Evolutionary conservation across 37 sponge, comb jelly and placozoan genomes (phyloP).

Genomic region (Beroe ovata): DNA sequence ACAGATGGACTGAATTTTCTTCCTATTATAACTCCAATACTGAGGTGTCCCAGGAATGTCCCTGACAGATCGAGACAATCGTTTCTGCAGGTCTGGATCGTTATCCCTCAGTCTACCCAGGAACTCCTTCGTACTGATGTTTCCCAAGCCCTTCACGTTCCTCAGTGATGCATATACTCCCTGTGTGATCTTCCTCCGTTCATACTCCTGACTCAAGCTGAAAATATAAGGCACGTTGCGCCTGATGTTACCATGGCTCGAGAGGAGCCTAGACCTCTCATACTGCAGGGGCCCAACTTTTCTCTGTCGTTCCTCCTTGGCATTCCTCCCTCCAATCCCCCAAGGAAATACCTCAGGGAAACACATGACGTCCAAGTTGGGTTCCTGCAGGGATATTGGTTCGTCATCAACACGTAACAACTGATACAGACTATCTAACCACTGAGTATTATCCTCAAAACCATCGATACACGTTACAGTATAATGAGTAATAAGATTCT

Average conservation of each 20-base stretch:
- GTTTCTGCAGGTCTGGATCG: neutral
- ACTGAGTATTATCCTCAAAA: neutral
- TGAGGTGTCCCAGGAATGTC: neutral
- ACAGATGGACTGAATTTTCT: neutral
- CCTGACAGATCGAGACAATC: neutral
- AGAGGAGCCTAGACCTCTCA: too few species aligned
- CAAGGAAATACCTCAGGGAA: neutral
- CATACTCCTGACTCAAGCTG: neutral
- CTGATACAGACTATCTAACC: neutral
- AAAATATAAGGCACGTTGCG: neutral
- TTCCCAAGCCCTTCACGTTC: neutral
- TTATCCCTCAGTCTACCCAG: neutral
- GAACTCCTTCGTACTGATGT: neutral
- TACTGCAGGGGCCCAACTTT: too few species aligned
- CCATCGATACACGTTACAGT: neutral
- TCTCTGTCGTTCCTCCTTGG: neutral
- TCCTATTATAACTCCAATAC: too few species aligned
- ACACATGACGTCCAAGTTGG: neutral
- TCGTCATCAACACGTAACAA: neutral
- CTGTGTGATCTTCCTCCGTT: neutral
- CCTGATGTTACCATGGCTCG: too few species aligned
- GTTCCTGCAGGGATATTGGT: neutral
- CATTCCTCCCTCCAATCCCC: neutral
- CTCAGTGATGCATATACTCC: neutral
- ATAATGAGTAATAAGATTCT: neutral